Evolutionary conservation across 1,140 invertebrate species (phyloP).

Genomic region (Drosophila neocordata): DNA sequence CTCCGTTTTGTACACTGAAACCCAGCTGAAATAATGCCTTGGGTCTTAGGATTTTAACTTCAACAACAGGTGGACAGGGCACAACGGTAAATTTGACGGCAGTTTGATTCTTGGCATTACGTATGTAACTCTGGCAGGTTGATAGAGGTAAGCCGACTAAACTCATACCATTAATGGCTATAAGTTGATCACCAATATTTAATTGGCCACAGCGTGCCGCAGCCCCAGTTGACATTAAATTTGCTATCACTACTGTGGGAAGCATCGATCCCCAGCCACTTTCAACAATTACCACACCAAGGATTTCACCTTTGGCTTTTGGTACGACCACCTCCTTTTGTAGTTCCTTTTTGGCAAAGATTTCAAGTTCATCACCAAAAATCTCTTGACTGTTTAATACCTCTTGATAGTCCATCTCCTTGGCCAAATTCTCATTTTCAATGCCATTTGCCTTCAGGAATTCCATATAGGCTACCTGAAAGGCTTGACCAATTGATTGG

Average conservation of each 20-base stretch:
- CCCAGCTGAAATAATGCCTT: conserved; percentile 99
- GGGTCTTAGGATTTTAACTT: conserved; percentile 99
- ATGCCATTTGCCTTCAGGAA: conserved; percentile 99
- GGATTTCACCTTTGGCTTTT: conserved; percentile 98
- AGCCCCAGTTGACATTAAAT: conserved; percentile 96
- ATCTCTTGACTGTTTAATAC: conserved; percentile 99
- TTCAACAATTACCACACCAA: conserved; percentile 99
- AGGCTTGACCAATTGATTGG: conserved; percentile 99
- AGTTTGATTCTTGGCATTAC: conserved; percentile 98
- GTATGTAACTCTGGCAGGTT: conserved; percentile 99
- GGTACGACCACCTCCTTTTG: conserved; percentile 99
- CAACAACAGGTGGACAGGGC: conserved; percentile 99
- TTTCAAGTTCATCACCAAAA: conserved; percentile 99
- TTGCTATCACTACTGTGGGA: conserved; percentile 99
- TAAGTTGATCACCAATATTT: conserved; percentile 99
- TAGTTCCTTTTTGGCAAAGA: conserved; percentile 99
- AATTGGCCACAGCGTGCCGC: conserved; percentile 98
- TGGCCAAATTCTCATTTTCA: conserved; percentile 99
- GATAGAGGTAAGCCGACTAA: conserved; percentile 98
- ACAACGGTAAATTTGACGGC: conserved; percentile 99
- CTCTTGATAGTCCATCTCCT: conserved; percentile 99
- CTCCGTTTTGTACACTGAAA: conserved; percentile 99
- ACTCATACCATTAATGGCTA: conserved; percentile 99
- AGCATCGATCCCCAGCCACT: conserved; percentile 99
- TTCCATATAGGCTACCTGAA: conserved; percentile 99